A percentile compares a stretch with the other conserved stretches of the same genome.
Conservation (phyloP, 2,888 invertebrate species). For the Scelioninae gen. 2 region DNA sequence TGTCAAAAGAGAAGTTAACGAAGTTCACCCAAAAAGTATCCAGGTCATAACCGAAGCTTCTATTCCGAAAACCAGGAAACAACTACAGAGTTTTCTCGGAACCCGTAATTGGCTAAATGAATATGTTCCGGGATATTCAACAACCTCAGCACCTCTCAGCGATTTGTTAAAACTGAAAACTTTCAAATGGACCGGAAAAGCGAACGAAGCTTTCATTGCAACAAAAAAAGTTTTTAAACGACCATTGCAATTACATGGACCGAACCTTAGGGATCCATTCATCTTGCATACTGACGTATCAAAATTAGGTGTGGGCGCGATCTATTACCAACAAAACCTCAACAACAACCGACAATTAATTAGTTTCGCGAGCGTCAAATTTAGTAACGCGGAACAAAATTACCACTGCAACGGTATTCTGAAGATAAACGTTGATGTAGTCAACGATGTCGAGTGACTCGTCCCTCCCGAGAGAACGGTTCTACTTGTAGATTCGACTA, state of each 20-base stretch:
- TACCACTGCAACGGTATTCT: constrained; percentile 11
- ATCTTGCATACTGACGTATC: constrained; percentile 4
- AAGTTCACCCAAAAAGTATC: background rate
- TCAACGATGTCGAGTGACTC: too few relatives aligned
- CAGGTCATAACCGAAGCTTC: background rate
- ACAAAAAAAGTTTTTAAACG: background rate
- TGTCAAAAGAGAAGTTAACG: constrained; percentile 4
- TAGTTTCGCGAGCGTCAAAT: constrained; percentile 11
- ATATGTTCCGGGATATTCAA: background rate
- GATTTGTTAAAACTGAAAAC: background rate
- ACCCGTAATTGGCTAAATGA: constrained; percentile 26
- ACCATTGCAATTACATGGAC: background rate
- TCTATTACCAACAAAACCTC: background rate
- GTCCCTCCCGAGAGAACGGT: constrained; percentile 16
- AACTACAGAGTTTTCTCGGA: constrained; percentile 18
- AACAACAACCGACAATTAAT: background rate
- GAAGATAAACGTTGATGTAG: background rate
- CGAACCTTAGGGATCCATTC: background rate
- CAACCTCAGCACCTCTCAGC: background rate
- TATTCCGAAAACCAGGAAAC: constrained; percentile 5
- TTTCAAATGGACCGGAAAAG: constrained; percentile 1
- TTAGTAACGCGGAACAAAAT: background rate
- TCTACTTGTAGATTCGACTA: too few relatives aligned
- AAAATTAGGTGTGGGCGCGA: background rate
- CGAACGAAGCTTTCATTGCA: background rate